These are phyloP conservation scores for Percina caprodes DNA, from an alignment of 2,113 vertebrate species.

Conservation along the genomic window DNA sequence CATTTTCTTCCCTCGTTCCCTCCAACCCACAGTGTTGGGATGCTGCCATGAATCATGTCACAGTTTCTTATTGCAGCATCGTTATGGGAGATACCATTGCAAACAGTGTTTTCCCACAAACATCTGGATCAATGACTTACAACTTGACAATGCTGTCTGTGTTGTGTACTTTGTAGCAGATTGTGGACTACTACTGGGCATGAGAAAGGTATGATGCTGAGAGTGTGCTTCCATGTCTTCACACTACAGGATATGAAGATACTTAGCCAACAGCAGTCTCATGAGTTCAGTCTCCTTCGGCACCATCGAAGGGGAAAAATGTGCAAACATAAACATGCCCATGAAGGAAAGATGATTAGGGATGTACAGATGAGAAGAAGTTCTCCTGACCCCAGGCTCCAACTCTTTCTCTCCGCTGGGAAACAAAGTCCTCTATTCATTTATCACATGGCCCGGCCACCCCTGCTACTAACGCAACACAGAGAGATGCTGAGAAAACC, in stretches of 20 bases:
- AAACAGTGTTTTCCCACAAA: conserved; percentile 46
- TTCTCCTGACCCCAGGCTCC: conserved; percentile 65
- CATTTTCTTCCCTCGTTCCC: neutral
- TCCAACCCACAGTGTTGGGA: conserved; percentile 50
- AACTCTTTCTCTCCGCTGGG: conserved; percentile 72
- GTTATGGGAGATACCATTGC: conserved; percentile 26
- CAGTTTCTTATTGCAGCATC: conserved; percentile 31
- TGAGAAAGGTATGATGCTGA: conserved; percentile 20
- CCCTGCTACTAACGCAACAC: conserved; percentile 65
- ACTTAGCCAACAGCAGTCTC: conserved; percentile 54
- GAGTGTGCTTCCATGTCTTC: conserved; percentile 4
- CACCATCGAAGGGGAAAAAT: conserved; percentile 60
- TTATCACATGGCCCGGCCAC: conserved; percentile 78
- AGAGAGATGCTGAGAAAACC: conserved; percentile 73
- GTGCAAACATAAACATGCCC: conserved; percentile 78
- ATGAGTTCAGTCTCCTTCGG: conserved; percentile 63
- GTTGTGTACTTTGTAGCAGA: conserved; percentile 3
- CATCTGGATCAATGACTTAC: conserved; percentile 22
- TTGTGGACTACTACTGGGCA: conserved; percentile 4
- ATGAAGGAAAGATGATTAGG: conserved; percentile 71
- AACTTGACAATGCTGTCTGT: conserved; percentile 30
- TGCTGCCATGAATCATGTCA: conserved; percentile 40
- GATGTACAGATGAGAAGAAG: conserved; percentile 66
- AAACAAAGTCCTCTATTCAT: conserved; percentile 70
- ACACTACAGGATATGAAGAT: conserved; percentile 13